Conservation (phyloP, 2,888 invertebrate species). For the Chrysopilus asiliformis region DNA sequence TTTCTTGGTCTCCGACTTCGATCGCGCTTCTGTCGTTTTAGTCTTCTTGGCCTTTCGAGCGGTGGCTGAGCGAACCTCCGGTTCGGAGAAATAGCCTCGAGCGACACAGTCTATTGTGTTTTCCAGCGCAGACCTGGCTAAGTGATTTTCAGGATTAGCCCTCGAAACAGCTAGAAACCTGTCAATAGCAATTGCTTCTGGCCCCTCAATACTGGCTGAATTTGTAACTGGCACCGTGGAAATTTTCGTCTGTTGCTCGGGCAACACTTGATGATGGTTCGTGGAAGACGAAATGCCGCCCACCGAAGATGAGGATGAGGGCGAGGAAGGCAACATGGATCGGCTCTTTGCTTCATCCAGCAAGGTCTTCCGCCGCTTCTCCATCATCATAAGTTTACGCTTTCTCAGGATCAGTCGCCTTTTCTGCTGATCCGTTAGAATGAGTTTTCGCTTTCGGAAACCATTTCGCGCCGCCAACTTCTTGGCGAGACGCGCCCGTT, state of each 20-base stretch:
- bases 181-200: too few species aligned
- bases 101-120: conserved; percentile 28
- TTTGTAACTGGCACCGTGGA: neutral
- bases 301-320: neutral
- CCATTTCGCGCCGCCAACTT: conserved; percentile 17
- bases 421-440: conserved; percentile 30
- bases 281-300: too few species aligned
- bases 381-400: conserved; percentile 21
- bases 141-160: too few species aligned
- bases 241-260: too few species aligned
- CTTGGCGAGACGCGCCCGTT: conserved; percentile 27
- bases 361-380: conserved; percentile 20
- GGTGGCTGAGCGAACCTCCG: conserved; percentile 24
- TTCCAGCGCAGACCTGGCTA: too few species aligned
- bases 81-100: conserved; percentile 34
- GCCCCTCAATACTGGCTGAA: too few species aligned
- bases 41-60: conserved; percentile 12
- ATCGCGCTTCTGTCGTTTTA: conserved; percentile 25
- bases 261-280: too few species aligned
- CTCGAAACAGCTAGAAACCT: too few species aligned
- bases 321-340: neutral
- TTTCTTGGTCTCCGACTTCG: conserved; percentile 38
- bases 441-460: conserved; percentile 25
- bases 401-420: conserved; percentile 23
- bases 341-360: conserved; percentile 15